Percentiles rank a stretch among this genome's conserved stretches.
phyloP scores from a whole-genome alignment of 2,797 vertebrate genomes.

The Nannoperca australis region DNA sequence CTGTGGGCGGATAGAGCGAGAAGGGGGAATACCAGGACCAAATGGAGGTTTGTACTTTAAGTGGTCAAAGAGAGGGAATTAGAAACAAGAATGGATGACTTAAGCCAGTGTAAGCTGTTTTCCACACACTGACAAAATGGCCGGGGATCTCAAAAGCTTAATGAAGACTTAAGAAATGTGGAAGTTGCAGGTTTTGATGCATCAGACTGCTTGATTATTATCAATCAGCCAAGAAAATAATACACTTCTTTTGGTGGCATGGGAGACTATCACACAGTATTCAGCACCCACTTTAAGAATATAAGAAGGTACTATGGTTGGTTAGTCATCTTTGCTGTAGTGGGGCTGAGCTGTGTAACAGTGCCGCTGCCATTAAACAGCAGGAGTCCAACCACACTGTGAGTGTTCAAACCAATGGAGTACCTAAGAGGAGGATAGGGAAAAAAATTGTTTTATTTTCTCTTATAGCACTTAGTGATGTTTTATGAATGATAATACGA shows the following conservation, averaged over 20 bases:
- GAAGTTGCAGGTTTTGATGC: slow-evolving; percentile 25
- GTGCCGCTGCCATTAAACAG: slow-evolving; percentile 45
- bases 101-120: slow-evolving; percentile 58
- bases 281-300: slow-evolving; percentile 30
- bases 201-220: not conserved
- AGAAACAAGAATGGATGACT: slow-evolving; percentile 64
- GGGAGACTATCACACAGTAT: slow-evolving; percentile 29
- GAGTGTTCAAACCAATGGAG: slow-evolving; percentile 63
- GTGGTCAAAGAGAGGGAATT: slow-evolving; percentile 75
- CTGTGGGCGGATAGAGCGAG: slow-evolving; percentile 55
- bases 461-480: slow-evolving; percentile 58
- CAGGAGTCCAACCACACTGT: slow-evolving; percentile 43
- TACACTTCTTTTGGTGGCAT: slow-evolving; percentile 19
- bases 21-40: slow-evolving; percentile 55
- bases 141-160: slow-evolving; percentile 24
- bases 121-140: slow-evolving; percentile 45
- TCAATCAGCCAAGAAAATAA: slow-evolving; percentile 32
- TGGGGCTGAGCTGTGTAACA: slow-evolving; percentile 41
- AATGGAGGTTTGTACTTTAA: slow-evolving; percentile 70
- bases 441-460: slow-evolving; percentile 43
- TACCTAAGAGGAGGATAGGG: slow-evolving; percentile 39
- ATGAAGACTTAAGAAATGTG: slow-evolving; percentile 23
- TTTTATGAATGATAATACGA: slow-evolving; percentile 79
- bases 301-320: slow-evolving; percentile 34
- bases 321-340: slow-evolving; percentile 58